Evolutionary conservation across 2,888 invertebrate species (phyloP).

Genomic region (Lacanobia wlatinum): DNA sequence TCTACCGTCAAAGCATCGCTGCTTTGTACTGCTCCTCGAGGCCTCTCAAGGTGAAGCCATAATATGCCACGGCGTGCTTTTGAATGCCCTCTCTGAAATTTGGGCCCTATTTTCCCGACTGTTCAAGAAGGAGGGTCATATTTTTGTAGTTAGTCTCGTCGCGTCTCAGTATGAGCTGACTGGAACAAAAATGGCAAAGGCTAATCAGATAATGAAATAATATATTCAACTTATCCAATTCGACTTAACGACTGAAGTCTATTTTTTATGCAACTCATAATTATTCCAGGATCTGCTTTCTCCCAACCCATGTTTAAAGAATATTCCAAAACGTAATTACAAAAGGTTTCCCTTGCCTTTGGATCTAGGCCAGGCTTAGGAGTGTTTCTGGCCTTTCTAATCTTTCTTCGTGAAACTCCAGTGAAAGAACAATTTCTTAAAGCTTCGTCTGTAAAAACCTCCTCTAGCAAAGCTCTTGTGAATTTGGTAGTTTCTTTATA

Average conservation of each 20-base stretch:
- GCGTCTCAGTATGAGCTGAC: conserved; percentile 28
- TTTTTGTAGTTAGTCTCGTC: not conserved
- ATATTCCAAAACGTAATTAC: conserved; percentile 18
- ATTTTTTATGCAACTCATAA: conserved; percentile 16
- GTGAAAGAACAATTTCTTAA: conserved; percentile 18
- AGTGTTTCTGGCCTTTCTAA: not conserved
- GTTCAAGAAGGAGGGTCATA: too few species aligned
- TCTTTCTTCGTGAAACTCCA: conserved; percentile 2
- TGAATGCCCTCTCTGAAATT: not conserved
- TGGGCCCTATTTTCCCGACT: not conserved
- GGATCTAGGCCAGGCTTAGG: conserved; percentile 10
- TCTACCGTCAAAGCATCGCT: not conserved
- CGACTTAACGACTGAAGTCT: conserved; percentile 6
- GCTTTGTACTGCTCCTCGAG: not conserved
- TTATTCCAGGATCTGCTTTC: not conserved
- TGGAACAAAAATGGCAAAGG: not conserved
- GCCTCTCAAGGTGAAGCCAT: not conserved
- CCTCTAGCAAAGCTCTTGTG: conserved; percentile 13
- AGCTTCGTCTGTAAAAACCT: conserved; percentile 33
- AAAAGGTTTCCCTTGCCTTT: conserved; percentile 19
- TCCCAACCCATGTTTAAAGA: conserved; percentile 10
- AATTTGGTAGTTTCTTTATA: not conserved
- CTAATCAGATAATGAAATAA: not conserved
- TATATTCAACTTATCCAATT: not conserved
- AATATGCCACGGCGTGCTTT: not conserved